phyloP scores from a whole-genome alignment of 2,113 vertebrate genomes.

The Podarcis raffonei region DNA sequence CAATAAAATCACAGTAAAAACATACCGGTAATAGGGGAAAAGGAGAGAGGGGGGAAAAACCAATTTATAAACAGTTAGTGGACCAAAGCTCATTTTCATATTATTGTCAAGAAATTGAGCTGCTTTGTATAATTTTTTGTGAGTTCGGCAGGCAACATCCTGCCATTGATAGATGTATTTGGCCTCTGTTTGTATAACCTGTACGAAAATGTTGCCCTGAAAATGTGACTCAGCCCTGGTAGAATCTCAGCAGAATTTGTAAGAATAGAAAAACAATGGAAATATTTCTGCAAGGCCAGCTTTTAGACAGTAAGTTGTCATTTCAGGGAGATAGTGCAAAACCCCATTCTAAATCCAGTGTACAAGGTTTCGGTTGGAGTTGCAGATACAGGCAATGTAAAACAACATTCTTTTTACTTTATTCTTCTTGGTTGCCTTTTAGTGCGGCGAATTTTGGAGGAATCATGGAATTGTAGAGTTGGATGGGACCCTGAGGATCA shows the following conservation, averaged over 20 bases:
- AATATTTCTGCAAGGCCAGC: neutral
- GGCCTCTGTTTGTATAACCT: neutral
- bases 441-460: neutral
- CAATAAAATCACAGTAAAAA: too few species aligned
- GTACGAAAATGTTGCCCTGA: conserved; percentile 2
- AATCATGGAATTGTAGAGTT: neutral
- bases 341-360: neutral
- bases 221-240: neutral
- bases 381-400: neutral
- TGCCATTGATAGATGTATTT: neutral
- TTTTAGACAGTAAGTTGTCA: neutral
- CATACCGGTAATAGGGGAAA: too few species aligned
- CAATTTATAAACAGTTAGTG: neutral
- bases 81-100: neutral
- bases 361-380: neutral
- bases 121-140: neutral
- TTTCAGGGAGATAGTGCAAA: neutral
- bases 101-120: neutral
- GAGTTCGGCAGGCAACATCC: neutral
- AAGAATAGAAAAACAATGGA: neutral
- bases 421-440: neutral
- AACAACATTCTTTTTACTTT: neutral
- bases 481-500: too few species aligned
- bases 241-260: neutral
- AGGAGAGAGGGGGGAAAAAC: too few species aligned